phyloP scores from a whole-genome alignment of 2,797 vertebrate genomes.

The Selene dorsalis region DNA sequence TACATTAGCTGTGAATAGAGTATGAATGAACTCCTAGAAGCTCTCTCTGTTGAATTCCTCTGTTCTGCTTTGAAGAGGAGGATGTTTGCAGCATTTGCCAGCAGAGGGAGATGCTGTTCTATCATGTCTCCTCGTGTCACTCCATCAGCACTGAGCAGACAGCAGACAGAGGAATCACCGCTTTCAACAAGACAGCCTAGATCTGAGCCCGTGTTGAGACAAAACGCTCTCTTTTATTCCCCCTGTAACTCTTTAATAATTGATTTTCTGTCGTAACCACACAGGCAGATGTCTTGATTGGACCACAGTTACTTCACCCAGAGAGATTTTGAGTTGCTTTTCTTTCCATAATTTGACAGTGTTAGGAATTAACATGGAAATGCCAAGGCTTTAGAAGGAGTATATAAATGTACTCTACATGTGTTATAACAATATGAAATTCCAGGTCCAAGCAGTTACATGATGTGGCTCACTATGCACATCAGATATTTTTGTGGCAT shows the following conservation, averaged over 20 bases:
- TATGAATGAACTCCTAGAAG: not conserved
- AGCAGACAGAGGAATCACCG: not conserved
- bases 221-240: conserved; percentile 6
- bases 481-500: not conserved
- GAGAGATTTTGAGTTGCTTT: not conserved
- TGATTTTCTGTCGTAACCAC: not conserved
- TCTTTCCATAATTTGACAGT: not conserved
- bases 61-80: conserved; percentile 7
- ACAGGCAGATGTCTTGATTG: not conserved
- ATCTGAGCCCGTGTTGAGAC: conserved; percentile 1
- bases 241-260: conserved; percentile 2
- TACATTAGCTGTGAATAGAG: not conserved
- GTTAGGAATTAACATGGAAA: too few species aligned
- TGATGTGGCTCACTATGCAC: not conserved
- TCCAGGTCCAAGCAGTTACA: not conserved
- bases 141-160: conserved; percentile 44
- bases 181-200: conserved; percentile 14
- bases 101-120: conserved; percentile 76
- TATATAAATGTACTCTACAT: not conserved
- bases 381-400: too few species aligned
- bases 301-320: not conserved
- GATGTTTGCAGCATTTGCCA: conserved; percentile 54
- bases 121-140: conserved; percentile 17
- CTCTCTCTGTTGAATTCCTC: not conserved
- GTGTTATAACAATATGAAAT: not conserved